A percentile compares a stretch with the other conserved stretches of the same genome.
These are phyloP conservation scores for Lymantria monacha DNA, from an alignment of 2,888 invertebrate species.

Conservation along the genomic window DNA sequence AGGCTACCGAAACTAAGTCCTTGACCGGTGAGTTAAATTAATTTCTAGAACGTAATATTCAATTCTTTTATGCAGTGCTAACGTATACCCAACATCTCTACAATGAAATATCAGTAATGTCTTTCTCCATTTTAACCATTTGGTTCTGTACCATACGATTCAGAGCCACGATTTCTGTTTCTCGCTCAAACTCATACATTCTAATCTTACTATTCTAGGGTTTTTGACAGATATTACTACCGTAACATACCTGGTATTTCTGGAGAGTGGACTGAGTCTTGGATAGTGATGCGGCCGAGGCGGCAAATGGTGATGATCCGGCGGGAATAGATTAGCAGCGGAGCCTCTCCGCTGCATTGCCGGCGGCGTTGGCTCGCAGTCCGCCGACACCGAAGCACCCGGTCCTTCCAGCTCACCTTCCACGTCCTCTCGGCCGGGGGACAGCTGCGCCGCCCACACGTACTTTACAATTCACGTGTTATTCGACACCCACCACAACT, in stretches of 20 bases:
- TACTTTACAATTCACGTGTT: slow-evolving; percentile 36
- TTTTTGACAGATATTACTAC: too few relatives aligned
- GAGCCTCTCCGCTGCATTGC: slow-evolving; percentile 91
- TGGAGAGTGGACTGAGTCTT: slow-evolving; percentile 91
- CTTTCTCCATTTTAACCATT: too few relatives aligned
- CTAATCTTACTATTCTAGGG: too few relatives aligned
- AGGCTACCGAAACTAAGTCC: too few relatives aligned
- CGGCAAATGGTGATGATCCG: slow-evolving; percentile 76
- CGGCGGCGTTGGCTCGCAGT: slow-evolving; percentile 96
- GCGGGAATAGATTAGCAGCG: slow-evolving; percentile 92
- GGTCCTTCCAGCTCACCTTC: slow-evolving; percentile 94
- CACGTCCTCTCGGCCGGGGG: slow-evolving; percentile 92
- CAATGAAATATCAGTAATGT: too few relatives aligned
- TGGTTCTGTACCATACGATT: too few relatives aligned
- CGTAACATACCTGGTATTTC: slow-evolving; percentile 77
- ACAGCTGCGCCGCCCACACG: slow-evolving; percentile 81
- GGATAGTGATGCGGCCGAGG: slow-evolving; percentile 83
- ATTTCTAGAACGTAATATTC: too few relatives aligned
- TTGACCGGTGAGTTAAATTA: too few relatives aligned
- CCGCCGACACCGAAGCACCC: slow-evolving; percentile 94
- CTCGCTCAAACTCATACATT: too few relatives aligned
- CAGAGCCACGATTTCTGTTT: too few relatives aligned
- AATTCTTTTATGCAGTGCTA: too few relatives aligned
- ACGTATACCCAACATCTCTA: too few relatives aligned
- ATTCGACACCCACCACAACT: slow-evolving; percentile 4